Conservation (phyloP, 2,888 invertebrate species). For the Eupeodes latifasciatus region DNA sequence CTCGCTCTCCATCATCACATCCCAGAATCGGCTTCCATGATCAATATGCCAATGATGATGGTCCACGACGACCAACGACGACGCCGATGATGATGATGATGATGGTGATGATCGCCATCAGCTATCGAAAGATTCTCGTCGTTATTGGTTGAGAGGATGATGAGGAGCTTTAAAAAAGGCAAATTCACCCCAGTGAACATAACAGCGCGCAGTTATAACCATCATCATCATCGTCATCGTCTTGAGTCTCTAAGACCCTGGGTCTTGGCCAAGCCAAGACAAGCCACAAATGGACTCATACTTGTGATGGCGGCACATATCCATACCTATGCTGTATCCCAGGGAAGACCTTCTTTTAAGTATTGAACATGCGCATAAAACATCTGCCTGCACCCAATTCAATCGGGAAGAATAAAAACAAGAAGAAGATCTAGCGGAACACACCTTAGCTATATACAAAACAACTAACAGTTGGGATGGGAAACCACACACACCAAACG, state of each 20-base stretch:
- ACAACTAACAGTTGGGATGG: slow-evolving; percentile 1
- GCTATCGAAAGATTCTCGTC: slow-evolving; percentile 53
- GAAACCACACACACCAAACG: background rate
- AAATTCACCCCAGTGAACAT: slow-evolving; percentile 29
- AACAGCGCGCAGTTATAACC: slow-evolving; percentile 5
- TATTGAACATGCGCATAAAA: slow-evolving; percentile 47
- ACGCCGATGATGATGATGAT: slow-evolving; percentile 4
- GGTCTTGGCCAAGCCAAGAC: background rate
- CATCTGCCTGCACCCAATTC: slow-evolving; percentile 64
- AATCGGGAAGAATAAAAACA: slow-evolving; percentile 21
- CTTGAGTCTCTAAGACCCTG: slow-evolving; percentile 33
- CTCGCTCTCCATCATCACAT: slow-evolving; percentile 45
- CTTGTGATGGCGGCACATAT: slow-evolving; percentile 6
- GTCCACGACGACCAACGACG: slow-evolving; percentile 3
- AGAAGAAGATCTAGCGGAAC: slow-evolving; percentile 59
- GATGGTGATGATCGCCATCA: slow-evolving; percentile 60
- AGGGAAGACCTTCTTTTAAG: slow-evolving; percentile 54
- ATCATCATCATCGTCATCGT: slow-evolving; percentile 33
- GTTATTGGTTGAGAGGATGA: background rate
- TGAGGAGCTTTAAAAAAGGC: slow-evolving; percentile 33
- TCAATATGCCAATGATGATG: slow-evolving; percentile 69
- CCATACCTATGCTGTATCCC: slow-evolving; percentile 18
- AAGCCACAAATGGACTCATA: slow-evolving; percentile 12
- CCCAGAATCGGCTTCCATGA: slow-evolving; percentile 51
- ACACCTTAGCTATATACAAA: slow-evolving; percentile 25